Base-by-base conservation (phyloP, 2,797 vertebrate species). In the Microctenopoma stevenorrisi region DNA sequence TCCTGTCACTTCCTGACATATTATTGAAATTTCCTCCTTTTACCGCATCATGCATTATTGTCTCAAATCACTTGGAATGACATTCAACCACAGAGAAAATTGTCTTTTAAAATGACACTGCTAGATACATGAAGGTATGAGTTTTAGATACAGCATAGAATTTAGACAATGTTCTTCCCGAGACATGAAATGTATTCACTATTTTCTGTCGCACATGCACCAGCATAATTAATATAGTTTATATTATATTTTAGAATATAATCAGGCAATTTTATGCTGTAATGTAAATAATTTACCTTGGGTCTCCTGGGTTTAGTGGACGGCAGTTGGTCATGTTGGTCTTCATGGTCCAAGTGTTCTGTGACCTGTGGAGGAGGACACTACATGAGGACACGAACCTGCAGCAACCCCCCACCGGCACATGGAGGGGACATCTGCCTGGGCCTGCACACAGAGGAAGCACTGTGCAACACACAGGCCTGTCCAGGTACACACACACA, bases 291-390 rank as follows among this genome's bases (percentile, higher is more conserved):
- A 53, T 60, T 28, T 61, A 46, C 35, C 44, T 16, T 12, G 64
- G 22, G 14, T 62, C 3, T 73, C 22, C 37, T 73, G 11, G 46
- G 51, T 79, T 67, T 57, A 99, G 98, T 98, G 94, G 97, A 99
- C 7, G 98, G 98, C 42, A 88, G 95, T 72, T 99, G 98, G 98
- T 98, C 98, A 0, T 99, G 98, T 83, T 99, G 98, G 98, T 97
- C 97, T 0, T 91, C 96, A 4, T 99, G 98, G 98, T 98, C 98
- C 2, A 96, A 96, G 87, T 99, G 98, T 84, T 99, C 98, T 0
- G 96, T 97, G 15, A 98, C 96, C 0, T 99, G 98, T n/a, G 98
- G 96, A 18, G 96, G 97, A 26, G 98, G 98, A 14, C 97, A 99
- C 87, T 97, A 96, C 84, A 97, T 96, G 96, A 94, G 98, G 75